Evolutionary conservation across 2,113 vertebrate genomes (phyloP), one percentile per base, ranked within the genome.

Genomic region (Centropus bengalensis): DNA sequence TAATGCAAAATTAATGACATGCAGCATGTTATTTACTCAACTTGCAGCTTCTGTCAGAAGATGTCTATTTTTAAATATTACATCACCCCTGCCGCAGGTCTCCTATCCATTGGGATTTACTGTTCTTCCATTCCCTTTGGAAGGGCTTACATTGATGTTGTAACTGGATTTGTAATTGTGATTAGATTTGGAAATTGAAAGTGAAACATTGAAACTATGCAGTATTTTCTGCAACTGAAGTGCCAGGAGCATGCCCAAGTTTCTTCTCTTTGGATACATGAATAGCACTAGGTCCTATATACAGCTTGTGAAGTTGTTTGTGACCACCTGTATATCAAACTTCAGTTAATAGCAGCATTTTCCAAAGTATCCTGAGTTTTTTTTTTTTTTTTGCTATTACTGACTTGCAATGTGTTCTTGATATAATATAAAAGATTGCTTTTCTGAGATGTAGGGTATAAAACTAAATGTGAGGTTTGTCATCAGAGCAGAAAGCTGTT

Each of bases 61-160:
- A 92, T 96, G 78, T 95, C 97, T 98, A 97, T 98, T 98, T 98
- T 97, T 97, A 89, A 96, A 36, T 95, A 96, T 98, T 97, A 97
- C 97, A 97, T 98, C 98, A 98, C 97, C 96, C 80, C 66, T 97
- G 86, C 97, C 96, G 95, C 93, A 97, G 97, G 97, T 86, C 89
- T 91, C 55, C 7, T 38, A 89, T 96, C 97, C 89, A 54, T 91
- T 97, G 98, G 96, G 97, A 98, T 97, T 98, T 97, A 78, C 93
- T 96, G 84, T 96, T 98, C 95, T 97, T 97, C 92, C 82, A 94
- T 96, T 97, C 88, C 75, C 58, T 93, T 97, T 97, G 95, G 94
- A 97, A 97, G 93, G 86, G 92, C 93, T 96, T 94, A 92, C 75
- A 91, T 95, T 97, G 89, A 95, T 97, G 93, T 96, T 59, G 66